phyloP scores from a whole-genome alignment of 2,113 vertebrate genomes.

The Phylloscopus trochiloides region DNA sequence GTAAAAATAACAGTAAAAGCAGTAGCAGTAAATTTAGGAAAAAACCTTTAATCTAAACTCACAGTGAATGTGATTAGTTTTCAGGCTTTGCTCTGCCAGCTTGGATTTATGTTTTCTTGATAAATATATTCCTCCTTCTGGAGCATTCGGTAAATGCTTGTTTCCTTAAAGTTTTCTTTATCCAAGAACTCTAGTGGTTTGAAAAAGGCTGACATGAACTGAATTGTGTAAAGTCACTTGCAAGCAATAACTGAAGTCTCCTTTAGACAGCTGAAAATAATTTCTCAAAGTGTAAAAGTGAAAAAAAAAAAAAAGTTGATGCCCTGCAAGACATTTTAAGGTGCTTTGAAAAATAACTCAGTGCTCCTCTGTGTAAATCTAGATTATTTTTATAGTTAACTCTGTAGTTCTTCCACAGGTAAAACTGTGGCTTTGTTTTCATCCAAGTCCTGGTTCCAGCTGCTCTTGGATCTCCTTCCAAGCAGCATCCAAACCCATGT shows the following conservation, averaged over 20 bases:
- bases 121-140: not conserved
- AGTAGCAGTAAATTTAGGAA: not conserved
- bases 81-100: not conserved
- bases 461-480: not conserved
- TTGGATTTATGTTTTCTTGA: not conserved
- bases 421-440: not conserved
- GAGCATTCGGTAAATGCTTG: not conserved
- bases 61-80: not conserved
- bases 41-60: not conserved
- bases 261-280: not conserved
- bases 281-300: not conserved
- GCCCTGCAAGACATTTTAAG: not conserved
- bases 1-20: not conserved
- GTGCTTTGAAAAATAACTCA: not conserved
- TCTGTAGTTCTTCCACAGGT: not conserved
- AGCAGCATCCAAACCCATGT: not conserved
- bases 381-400: not conserved
- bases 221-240: not conserved
- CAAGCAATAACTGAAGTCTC: not conserved
- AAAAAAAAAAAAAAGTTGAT: rapidly evolving
- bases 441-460: not conserved
- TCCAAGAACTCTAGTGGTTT: not conserved
- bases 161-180: not conserved
- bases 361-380: not conserved
- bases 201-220: not conserved